These are phyloP conservation scores for Eutolmus rufibarbis DNA, from an alignment of 2,888 invertebrate genomes.

Conservation along the genomic window DNA sequence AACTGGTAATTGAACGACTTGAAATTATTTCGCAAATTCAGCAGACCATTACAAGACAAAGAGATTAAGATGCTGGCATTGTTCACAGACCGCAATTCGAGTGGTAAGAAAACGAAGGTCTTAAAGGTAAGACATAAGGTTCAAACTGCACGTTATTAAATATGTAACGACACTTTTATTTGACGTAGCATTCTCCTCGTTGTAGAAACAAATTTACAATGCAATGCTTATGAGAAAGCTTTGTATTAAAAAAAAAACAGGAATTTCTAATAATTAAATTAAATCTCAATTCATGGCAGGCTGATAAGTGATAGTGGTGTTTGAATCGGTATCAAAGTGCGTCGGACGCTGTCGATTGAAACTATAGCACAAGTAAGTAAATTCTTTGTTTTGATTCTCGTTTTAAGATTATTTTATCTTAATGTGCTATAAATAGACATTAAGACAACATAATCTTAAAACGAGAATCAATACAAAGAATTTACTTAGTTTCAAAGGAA, in stretches of 20 bases:
- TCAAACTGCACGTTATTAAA: too few species aligned
- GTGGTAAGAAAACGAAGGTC: not conserved
- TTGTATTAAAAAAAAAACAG: not conserved
- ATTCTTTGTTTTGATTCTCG: too few species aligned
- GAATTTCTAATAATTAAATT: not conserved
- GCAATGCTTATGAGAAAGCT: not conserved
- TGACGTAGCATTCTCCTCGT: not conserved
- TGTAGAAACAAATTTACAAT: not conserved
- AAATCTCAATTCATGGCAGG: not conserved
- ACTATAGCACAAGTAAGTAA: too few species aligned
- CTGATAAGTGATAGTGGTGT: not conserved
- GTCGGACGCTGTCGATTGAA: not conserved
- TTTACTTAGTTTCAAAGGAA: too few species aligned
- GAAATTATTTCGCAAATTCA: conserved; percentile 8
- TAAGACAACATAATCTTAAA: too few species aligned
- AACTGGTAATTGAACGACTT: not conserved
- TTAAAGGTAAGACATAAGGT: not conserved
- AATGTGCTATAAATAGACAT: too few species aligned
- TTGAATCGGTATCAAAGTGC: not conserved
- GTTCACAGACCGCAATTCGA: not conserved
- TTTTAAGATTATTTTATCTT: too few species aligned
- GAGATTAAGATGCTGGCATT: conserved; percentile 12
- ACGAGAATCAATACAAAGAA: too few species aligned
- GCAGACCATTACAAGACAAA: not conserved
- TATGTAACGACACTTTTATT: not conserved